These are phyloP conservation scores for Helogale parvula DNA, from an alignment of 2,113 vertebrate species.

Conservation along the genomic window DNA sequence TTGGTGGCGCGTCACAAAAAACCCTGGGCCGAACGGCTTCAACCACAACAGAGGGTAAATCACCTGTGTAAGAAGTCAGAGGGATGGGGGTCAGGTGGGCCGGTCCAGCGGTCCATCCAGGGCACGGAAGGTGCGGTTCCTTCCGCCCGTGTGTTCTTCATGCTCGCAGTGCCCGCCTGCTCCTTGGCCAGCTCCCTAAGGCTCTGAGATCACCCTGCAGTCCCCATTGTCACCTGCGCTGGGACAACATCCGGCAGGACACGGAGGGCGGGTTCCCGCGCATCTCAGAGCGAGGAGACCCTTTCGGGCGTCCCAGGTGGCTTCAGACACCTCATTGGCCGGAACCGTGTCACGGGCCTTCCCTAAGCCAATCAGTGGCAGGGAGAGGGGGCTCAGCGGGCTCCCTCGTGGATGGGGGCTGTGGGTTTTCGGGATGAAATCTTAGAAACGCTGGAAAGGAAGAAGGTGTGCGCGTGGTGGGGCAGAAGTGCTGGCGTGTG, in stretches of 20 bases:
- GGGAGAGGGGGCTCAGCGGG: not conserved
- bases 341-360: not conserved
- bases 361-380: not conserved
- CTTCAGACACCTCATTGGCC: not conserved
- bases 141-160: not conserved
- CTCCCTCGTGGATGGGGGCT: not conserved
- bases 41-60: too few species aligned
- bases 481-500: not conserved
- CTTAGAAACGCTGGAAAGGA: not conserved
- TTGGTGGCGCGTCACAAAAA: not conserved
- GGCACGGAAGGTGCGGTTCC: not conserved
- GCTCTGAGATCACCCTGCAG: not conserved
- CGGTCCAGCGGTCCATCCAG: too few species aligned
- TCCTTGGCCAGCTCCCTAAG: accelerated
- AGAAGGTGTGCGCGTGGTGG: not conserved
- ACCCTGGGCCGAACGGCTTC: not conserved
- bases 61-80: not conserved
- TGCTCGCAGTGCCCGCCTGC: not conserved
- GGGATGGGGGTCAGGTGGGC: too few species aligned
- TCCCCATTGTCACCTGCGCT: accelerated
- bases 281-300: accelerated
- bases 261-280: not conserved
- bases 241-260: not conserved
- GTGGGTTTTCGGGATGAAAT: not conserved
- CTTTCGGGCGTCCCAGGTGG: not conserved